Conservation (phyloP, 2,888 invertebrate species). For the Anthophora plumipes region DNA sequence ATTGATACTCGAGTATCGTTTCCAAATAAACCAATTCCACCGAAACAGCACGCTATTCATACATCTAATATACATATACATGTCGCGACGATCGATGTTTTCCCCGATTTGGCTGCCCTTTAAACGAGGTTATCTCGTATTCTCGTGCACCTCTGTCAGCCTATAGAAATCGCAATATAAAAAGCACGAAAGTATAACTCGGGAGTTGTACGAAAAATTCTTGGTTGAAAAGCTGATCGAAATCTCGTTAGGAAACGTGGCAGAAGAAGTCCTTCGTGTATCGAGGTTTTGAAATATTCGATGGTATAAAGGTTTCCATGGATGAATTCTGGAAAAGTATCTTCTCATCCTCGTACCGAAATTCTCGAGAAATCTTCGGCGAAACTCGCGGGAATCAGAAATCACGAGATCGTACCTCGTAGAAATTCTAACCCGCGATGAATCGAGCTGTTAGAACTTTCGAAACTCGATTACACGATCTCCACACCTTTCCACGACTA, state of each 20-base stretch:
- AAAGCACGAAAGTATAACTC: background rate
- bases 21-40: no score
- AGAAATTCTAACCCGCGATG: background rate
- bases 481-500: no score
- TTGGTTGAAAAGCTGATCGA: background rate
- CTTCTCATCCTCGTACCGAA: background rate
- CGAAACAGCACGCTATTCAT: no score
- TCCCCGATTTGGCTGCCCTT: background rate
- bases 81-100: no score
- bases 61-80: no score
- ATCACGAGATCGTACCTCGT: background rate
- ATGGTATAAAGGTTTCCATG: background rate
- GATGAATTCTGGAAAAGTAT: background rate
- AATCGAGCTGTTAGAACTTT: conserved; percentile 15
- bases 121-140: background rate
- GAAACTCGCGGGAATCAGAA: background rate
- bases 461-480: conserved; percentile 22
- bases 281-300: background rate
- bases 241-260: conserved; percentile 6
- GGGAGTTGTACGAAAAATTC: background rate
- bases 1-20: no score
- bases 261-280: background rate
- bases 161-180: background rate
- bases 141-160: background rate
- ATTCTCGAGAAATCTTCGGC: background rate